Base-by-base conservation (phyloP, 2,797 vertebrate genomes). In the Myotis myotis region DNA sequence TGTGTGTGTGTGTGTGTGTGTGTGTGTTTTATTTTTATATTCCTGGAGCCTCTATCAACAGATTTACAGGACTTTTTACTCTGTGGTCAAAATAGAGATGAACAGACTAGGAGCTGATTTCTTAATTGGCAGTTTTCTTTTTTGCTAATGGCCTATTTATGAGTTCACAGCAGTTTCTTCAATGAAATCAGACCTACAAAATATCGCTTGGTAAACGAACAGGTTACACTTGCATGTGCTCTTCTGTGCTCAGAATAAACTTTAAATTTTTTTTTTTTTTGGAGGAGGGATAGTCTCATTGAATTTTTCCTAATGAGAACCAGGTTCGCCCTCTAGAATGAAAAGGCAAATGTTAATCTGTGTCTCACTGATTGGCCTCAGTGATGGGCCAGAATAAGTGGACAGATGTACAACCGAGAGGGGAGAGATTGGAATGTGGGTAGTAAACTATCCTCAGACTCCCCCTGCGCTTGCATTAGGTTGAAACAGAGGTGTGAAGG, bases 121-220 rank as follows among this genome's bases (percentile, higher is more conserved):
- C 20, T 92, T 49, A 23, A 23, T 9, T 16, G 84, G 15, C 16
- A 36, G 6, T 30, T 94, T 93, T 94, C 33, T 49, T 84, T 89
- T 80, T 89, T 51, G 70, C 36, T 82, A 84, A 91, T 84, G 70
- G 36, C 66, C 92, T 92, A 30, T 88, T 88, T 75, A 47, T 41
- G 44, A 92, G 55, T 51, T 87, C 38, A 64, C 20, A 87, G 36
- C 44, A 51, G 49, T 89, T 86, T 89, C 76, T 91, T 74, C 70
- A 44, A 38, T 72, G 64, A 53, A 64, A 41, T 38, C 87, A 94
- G 53, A 41, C 23, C 30, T 57, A 41, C 28, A 68, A 30, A 68
- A 22, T 64, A 60, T n/a, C 68, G 71, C 16, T 82, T 80, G 49
- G 47, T 64, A 79, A 87, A 78, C 8, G 12, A 72, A 71, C 38